Percentiles rank a stretch among this genome's conserved stretches.
phyloP scores from a whole-genome alignment of 1,140 invertebrate species.

The Nixonia krombeini region DNA sequence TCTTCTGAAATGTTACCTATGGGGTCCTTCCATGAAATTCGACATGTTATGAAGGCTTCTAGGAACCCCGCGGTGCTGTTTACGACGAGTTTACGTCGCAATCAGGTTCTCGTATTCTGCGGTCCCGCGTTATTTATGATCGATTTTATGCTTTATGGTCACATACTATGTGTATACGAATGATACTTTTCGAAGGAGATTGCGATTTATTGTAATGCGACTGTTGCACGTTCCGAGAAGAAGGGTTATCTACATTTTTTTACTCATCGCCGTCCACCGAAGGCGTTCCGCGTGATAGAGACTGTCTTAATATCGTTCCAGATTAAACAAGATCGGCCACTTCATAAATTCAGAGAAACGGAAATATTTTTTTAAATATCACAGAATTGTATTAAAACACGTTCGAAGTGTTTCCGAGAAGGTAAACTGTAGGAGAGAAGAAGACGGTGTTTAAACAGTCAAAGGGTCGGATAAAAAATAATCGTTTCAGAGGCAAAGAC shows the following conservation, averaged over 20 bases:
- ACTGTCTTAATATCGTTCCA: too few relatives aligned
- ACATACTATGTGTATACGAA: slow-evolving; percentile 24
- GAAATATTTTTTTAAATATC: too few relatives aligned
- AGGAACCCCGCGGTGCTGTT: slow-evolving; percentile 29
- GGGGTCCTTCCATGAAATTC: slow-evolving; percentile 40
- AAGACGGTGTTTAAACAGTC: too few relatives aligned
- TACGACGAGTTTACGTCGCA: slow-evolving; percentile 35
- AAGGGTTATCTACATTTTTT: slow-evolving; percentile 5
- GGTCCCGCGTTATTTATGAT: slow-evolving; percentile 37
- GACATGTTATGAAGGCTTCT: slow-evolving; percentile 41
- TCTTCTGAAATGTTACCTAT: slow-evolving; percentile 26
- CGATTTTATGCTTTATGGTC: slow-evolving; percentile 41
- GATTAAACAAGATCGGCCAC: too few relatives aligned
- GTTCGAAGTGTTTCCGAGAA: too few relatives aligned
- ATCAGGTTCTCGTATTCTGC: slow-evolving; percentile 32
- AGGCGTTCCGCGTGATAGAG: too few relatives aligned
- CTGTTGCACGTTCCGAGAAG: slow-evolving; percentile 25
- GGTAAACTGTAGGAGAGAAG: too few relatives aligned
- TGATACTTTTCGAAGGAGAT: slow-evolving; percentile 25
- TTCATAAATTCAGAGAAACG: too few relatives aligned
- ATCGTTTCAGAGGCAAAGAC: too few relatives aligned
- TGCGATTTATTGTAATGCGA: slow-evolving; percentile 30
- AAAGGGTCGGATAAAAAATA: too few relatives aligned
- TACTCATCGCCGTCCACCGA: too few relatives aligned
- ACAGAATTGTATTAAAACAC: too few relatives aligned